Evolutionary conservation across 2,113 vertebrate genomes (phyloP).

Genomic region (Microtus ochrogaster): DNA sequence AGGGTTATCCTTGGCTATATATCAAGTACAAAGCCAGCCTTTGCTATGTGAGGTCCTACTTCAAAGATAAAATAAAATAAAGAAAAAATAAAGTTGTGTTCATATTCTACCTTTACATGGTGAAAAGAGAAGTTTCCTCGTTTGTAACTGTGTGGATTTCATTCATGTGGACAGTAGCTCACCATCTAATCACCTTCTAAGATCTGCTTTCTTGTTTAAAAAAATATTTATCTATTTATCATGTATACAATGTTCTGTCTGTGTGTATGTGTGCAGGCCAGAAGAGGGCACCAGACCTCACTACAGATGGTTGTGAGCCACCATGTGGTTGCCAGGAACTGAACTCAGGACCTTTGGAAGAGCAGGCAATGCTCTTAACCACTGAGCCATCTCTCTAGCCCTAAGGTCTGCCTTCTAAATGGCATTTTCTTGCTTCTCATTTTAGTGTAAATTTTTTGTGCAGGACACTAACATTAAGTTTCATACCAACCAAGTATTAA

Average conservation of each 20-base stretch:
- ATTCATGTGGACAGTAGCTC: not conserved
- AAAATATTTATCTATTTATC: no score
- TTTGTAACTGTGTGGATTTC: not conserved
- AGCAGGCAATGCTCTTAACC: no score
- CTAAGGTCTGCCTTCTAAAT: not conserved
- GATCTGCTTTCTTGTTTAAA: not conserved
- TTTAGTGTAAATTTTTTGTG: not conserved
- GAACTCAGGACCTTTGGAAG: no score
- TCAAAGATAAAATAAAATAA: not conserved
- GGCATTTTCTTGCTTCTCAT: not conserved
- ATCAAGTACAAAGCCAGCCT: not conserved
- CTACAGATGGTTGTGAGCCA: no score
- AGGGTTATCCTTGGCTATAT: not conserved
- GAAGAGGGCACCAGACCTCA: no score
- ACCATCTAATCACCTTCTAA: not conserved
- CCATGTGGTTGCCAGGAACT: no score
- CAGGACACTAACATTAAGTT: not conserved
- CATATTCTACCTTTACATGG: not conserved
- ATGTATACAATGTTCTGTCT: no score
- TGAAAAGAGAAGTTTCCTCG: fast-evolving
- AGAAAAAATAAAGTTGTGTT: not conserved
- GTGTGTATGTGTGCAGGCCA: no score
- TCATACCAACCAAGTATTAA: not conserved
- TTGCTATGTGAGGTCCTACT: not conserved
- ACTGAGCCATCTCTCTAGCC: no score